Evolutionary conservation across 2,797 vertebrate genomes (phyloP).

Genomic region (Spinus olivaceus): DNA sequence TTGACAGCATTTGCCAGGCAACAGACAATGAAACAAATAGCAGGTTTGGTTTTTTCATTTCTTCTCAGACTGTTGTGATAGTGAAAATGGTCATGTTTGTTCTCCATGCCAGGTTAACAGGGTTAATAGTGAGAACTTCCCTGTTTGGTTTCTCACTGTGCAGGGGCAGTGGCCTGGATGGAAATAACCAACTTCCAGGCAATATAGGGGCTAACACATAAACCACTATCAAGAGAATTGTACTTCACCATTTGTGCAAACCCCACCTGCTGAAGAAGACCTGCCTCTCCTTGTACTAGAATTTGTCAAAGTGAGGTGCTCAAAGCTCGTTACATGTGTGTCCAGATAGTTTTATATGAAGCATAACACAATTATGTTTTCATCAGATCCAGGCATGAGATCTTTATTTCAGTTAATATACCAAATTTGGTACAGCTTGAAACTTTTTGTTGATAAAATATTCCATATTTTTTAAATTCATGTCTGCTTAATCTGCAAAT

Average conservation of each 20-base stretch:
- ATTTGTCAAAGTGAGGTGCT: background rate
- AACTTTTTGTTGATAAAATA: background rate
- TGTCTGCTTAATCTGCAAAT: slow-evolving; percentile 27
- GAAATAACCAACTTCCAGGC: background rate
- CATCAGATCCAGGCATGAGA: background rate
- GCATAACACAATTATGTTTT: background rate
- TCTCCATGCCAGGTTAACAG: slow-evolving; percentile 4
- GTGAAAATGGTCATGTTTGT: slow-evolving; percentile 18
- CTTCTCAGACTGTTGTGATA: background rate
- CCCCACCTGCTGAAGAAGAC: background rate
- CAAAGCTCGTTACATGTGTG: background rate
- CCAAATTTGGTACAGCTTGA: background rate
- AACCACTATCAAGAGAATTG: background rate
- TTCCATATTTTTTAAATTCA: background rate
- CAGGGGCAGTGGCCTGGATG: background rate
- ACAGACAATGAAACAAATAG: slow-evolving; percentile 31
- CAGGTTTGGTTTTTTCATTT: slow-evolving; percentile 10
- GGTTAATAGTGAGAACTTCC: background rate
- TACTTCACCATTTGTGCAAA: background rate
- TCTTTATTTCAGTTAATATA: background rate
- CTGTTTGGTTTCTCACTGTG: background rate
- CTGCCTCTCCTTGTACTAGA: background rate
- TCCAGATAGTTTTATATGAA: background rate
- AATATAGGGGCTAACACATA: background rate
- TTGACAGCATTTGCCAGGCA: slow-evolving; percentile 24